Conservation (phyloP, 2,888 invertebrate genomes). For the Ferrisia virgata region DNA sequence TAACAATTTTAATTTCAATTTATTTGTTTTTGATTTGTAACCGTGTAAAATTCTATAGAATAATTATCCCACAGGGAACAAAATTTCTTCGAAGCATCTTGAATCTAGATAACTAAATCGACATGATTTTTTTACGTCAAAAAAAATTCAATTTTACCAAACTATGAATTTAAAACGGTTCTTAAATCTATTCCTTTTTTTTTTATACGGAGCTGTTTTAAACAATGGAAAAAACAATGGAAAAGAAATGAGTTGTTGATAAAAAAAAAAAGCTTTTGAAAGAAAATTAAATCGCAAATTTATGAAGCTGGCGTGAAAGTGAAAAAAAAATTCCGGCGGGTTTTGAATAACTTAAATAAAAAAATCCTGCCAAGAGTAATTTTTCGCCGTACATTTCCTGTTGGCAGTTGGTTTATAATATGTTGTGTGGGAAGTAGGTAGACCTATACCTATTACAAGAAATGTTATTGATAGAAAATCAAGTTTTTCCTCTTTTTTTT, state of each 20-base stretch:
- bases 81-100: no score
- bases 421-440: background rate
- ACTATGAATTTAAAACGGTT: background rate
- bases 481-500: no score
- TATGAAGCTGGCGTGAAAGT: background rate
- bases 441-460: background rate
- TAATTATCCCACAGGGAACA: no score
- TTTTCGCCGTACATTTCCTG: background rate
- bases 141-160: background rate
- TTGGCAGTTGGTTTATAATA: background rate
- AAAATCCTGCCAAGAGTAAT: background rate
- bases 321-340: background rate
- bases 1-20: no score
- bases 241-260: constrained; percentile 3
- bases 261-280: background rate
- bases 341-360: background rate
- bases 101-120: no score
- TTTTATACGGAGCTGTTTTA: background rate
- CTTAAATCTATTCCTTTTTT: background rate
- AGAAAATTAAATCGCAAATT: background rate
- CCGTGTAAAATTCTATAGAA: no score
- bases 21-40: no score
- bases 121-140: background rate
- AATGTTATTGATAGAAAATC: no score
- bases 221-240: background rate